Percentiles rank a stretch among this genome's conserved stretches.
phyloP scores from a whole-genome alignment of 2,797 vertebrate genomes.

The Lagodon rhomboides region DNA sequence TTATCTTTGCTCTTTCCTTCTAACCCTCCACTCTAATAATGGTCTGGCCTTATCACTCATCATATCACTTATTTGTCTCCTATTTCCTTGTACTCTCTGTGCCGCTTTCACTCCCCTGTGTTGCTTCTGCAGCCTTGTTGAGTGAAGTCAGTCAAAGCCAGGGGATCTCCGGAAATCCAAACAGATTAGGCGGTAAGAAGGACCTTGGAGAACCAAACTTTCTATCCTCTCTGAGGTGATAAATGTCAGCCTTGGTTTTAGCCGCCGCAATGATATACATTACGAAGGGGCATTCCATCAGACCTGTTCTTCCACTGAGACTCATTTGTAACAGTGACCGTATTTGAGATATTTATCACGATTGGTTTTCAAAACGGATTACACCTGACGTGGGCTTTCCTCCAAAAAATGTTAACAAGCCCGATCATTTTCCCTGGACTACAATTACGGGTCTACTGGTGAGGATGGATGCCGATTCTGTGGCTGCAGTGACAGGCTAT shows the following conservation, averaged over 20 bases:
- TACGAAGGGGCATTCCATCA: conserved; percentile 43
- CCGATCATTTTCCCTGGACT: conserved; percentile 46
- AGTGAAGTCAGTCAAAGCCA: conserved; percentile 71
- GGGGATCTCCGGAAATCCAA: conserved; percentile 73
- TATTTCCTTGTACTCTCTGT: conserved; percentile 22
- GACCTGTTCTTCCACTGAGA: conserved; percentile 20
- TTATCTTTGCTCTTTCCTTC: conserved; percentile 25
- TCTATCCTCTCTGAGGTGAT: conserved; percentile 60
- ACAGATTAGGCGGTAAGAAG: conserved; percentile 69
- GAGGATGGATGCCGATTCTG: conserved; percentile 62
- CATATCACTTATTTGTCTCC: conserved; percentile 36
- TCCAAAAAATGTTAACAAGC: conserved; percentile 60
- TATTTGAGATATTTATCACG: conserved; percentile 47
- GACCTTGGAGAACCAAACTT: conserved; percentile 56
- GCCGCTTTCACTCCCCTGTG: conserved; percentile 12
- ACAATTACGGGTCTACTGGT: conserved; percentile 53
- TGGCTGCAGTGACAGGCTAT: conserved; percentile 49
- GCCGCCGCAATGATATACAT: conserved; percentile 42
- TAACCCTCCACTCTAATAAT: conserved; percentile 17
- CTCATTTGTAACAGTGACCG: conserved; percentile 37
- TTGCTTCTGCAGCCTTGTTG: conserved; percentile 28
- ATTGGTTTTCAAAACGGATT: conserved; percentile 48
- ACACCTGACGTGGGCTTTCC: conserved; percentile 18
- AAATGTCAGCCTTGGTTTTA: conserved; percentile 63
- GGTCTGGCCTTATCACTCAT: conserved; percentile 22